phyloP scores from a whole-genome alignment of 2,113 vertebrate genomes.

The Semnopithecus entellus region DNA sequence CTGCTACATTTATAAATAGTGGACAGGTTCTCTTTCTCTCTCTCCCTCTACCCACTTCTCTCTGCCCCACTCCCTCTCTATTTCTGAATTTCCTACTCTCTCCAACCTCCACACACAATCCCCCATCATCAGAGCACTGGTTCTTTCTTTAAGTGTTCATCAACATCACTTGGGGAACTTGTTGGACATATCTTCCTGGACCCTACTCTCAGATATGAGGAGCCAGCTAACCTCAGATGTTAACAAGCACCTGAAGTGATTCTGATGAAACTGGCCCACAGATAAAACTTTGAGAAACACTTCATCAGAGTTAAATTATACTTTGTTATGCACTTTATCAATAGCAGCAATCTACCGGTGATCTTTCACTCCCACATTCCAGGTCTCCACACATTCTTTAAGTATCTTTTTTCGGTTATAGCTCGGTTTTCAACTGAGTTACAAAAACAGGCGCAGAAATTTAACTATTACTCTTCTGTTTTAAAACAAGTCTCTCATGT shows the following conservation, averaged over 20 bases:
- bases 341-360: background rate
- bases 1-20: background rate
- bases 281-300: background rate
- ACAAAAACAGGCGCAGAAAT: background rate
- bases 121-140: background rate
- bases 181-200: background rate
- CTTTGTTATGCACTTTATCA: background rate
- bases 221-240: background rate
- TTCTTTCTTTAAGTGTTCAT: background rate
- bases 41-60: no score
- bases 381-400: background rate
- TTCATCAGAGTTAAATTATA: background rate
- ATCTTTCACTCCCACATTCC: background rate
- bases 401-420: background rate
- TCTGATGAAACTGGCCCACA: background rate
- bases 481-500: background rate
- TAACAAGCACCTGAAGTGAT: background rate
- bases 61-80: background rate
- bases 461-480: background rate
- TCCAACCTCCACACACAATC: no score
- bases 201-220: background rate
- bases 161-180: background rate
- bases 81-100: background rate
- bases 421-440: background rate
- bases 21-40: background rate